Evolutionary conservation across 1,140 invertebrate species (phyloP).

Genomic region (Drosophila pruinosa): DNA sequence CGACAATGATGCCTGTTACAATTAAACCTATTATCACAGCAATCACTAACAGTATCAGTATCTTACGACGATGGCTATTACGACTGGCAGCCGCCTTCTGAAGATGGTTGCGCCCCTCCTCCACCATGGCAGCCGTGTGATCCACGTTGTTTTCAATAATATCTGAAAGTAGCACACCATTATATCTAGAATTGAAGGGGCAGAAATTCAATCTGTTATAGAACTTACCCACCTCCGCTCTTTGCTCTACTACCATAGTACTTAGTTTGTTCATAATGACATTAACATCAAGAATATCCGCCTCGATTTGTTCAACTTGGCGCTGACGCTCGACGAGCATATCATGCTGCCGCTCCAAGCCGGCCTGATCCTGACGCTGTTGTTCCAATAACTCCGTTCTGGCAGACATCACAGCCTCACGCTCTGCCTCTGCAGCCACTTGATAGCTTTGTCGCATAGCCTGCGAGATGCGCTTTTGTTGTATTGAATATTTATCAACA

Average conservation of each 20-base stretch:
- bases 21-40: constrained; percentile 87
- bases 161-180: no score
- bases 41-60: constrained; percentile 87
- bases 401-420: constrained; percentile 79
- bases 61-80: constrained; percentile 88
- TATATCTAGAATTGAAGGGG: no score
- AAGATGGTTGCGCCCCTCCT: constrained; percentile 90
- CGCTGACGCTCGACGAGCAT: constrained; percentile 89
- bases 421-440: constrained; percentile 78
- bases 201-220: no score
- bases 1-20: constrained; percentile 86
- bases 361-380: constrained; percentile 84
- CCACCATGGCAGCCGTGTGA: constrained; percentile 89
- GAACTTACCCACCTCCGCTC: constrained; percentile 91
- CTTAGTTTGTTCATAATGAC: constrained; percentile 96
- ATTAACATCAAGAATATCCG: constrained; percentile 94
- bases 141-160: constrained; percentile 95
- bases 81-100: constrained; percentile 91
- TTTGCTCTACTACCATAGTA: constrained; percentile 91
- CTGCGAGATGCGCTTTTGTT: constrained; percentile 91
- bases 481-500: constrained; percentile 89
- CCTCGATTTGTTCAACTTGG: constrained; percentile 90
- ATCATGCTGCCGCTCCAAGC: constrained; percentile 91
- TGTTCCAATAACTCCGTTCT: constrained; percentile 84
- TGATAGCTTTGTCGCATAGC: constrained; percentile 91